Conservation (phyloP, 2,888 invertebrate species). For the Aleiodes leptofemur region DNA sequence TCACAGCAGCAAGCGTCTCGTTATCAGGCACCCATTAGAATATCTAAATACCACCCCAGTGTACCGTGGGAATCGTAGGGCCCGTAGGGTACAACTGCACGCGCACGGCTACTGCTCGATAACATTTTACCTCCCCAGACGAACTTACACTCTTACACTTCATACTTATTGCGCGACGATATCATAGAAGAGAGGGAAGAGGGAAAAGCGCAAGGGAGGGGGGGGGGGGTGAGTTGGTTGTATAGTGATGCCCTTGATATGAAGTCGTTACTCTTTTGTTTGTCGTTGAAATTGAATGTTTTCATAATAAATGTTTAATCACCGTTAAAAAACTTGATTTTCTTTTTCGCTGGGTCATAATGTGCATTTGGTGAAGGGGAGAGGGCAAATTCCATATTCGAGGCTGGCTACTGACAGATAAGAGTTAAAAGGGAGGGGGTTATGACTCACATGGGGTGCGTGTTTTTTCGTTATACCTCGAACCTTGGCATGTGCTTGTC, state of each 20-base stretch:
- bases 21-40: constrained; percentile 75
- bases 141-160: constrained; percentile 34
- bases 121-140: constrained; percentile 55
- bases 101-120: constrained; percentile 60
- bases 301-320: constrained; percentile 13
- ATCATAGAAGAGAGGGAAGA: too few relatives aligned
- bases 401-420: constrained; percentile 19
- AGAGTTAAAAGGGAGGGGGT: constrained; percentile 1
- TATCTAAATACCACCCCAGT: constrained; percentile 75
- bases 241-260: constrained; percentile 29
- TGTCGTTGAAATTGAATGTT: neutral
- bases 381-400: constrained; percentile 9
- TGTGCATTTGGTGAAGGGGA: neutral
- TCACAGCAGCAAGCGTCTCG: constrained; percentile 73
- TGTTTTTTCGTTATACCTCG: neutral
- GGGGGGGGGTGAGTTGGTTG: too few relatives aligned
- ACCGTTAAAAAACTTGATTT: neutral
- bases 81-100: constrained; percentile 33
- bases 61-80: constrained; percentile 52
- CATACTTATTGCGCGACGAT: constrained; percentile 36
- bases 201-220: too few relatives aligned
- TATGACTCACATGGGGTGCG: neutral
- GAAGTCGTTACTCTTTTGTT: constrained; percentile 23
- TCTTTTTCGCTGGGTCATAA: neutral
- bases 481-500: constrained; percentile 16